Evolutionary conservation across 2,797 vertebrate species (phyloP), one percentile per base, ranked within the genome.

Genomic region (Florisuga fusca): DNA sequence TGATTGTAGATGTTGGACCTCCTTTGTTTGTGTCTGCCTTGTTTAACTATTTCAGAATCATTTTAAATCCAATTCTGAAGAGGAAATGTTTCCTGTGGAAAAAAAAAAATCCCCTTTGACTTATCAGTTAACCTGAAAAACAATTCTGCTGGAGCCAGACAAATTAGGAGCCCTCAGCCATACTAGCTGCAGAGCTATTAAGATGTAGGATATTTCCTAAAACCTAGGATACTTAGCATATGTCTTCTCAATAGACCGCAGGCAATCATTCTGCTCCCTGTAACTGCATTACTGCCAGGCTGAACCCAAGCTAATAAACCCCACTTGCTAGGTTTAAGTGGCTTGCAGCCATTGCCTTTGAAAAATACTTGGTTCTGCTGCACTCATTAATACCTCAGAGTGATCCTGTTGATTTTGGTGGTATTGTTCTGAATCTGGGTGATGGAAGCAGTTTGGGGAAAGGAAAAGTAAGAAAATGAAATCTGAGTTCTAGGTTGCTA

Each of bases 131-230:
- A 69, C 31, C n/a, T 58, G 61, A 80, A 83, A 73, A 92, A 63
- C 54, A 66, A 15, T 80, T 92, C 51, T 89, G 48, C 59, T 83
- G 87, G 58, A 94, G 75, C 72, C 78, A 93, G 86, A 41, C 50
- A 81, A 83, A 89, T 85, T 68, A 83, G 80, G 78, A 87, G 74
- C 33, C 45, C 54, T 92, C 78, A 87, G 78, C 72, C 54, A 63
- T 17, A 20, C 14, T 43, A 85, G 64, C 38, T 67, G 34, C 57
- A 68, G 63, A 67, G 64, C 78, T 82, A 68, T 90, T 92, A 90
- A 79, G 87, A 84, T 83, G 62, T 66, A 48, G 59, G 82, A 22
- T 69, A 61, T 69, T 90, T 96, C 73, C 91, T 88, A 76, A 58
- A 91, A 80, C 10, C 10, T 55, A 9, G 31, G 48, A 62, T 92